Base-by-base conservation (phyloP, 2,888 invertebrate species). In the Drosophila anceps region DNA sequence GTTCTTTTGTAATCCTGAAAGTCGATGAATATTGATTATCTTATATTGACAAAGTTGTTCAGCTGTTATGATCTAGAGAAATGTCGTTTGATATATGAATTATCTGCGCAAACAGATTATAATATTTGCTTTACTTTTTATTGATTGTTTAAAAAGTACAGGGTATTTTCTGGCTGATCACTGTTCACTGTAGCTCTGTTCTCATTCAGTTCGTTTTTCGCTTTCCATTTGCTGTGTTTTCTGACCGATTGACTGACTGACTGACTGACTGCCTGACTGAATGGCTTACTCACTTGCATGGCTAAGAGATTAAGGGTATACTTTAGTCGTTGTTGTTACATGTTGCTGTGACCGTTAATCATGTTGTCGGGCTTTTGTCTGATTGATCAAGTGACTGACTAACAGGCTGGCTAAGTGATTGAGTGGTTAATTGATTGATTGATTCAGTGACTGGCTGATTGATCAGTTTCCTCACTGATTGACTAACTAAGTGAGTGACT, bases 281-380 rank as follows among this genome's bases (percentile, higher is more conserved):
- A 37, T 64, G 72, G 63, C 53, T 76, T 82, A 54, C 72, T 82
- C 83, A 85, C 80, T 82, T 83, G 74, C 70, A 76, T 82, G 76
- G 81, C 85, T 85, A 77, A 85, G 3, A 43, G 9, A 18, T 20
- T 13, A 10, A 43, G 41, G 20, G 41, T 20, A 20, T 43, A 10
- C 12, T 10, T 43, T 20, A 20, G 41, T 43, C 41, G 18, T 37
- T 35, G 13, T 4, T n/a, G n/a, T n/a, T n/a, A 4, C 37, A 37
- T 15, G 15, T 7, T 15, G 35, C 35, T 37, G 35, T 37, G 15
- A 37, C 0, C 2, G 13, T 37, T 35, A 35, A 13, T 37, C 7
- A 37, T 15, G 15, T 37, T 0, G 12, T 35, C 12, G 10, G 13
- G 15, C 15, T 7, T 7, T 37, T n/a, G 15, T 15, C 15, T 37